These are phyloP conservation scores for Caranx ignobilis DNA, from an alignment of 2,113 vertebrate genomes.

Conservation along the genomic window DNA sequence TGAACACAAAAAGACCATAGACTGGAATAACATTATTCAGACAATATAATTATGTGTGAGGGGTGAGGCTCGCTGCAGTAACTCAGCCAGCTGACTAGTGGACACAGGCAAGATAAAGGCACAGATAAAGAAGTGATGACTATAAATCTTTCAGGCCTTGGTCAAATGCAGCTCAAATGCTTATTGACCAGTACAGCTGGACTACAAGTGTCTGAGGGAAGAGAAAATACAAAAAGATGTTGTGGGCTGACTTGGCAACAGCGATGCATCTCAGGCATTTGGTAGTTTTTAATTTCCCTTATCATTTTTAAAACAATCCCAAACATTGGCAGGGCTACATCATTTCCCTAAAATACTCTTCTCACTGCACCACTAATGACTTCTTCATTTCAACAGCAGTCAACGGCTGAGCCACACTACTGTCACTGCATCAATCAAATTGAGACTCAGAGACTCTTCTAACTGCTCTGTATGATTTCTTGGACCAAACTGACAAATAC, in stretches of 20 bases:
- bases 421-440: no score
- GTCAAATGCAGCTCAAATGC: constrained; percentile 16
- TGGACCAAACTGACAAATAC: no score
- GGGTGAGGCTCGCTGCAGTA: no score
- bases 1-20: no score
- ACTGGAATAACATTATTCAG: no score
- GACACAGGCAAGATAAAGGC: no score
- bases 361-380: not conserved
- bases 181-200: constrained; percentile 15
- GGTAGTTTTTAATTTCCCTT: not conserved
- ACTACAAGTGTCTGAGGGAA: constrained; percentile 1
- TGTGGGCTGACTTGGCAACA: not conserved
- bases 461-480: no score
- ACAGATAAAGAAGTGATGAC: no score
- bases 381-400: not conserved
- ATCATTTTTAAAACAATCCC: not conserved
- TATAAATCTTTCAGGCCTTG: no score
- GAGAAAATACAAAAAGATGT: not conserved
- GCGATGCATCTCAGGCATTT: not conserved
- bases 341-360: not conserved
- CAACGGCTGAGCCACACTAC: not conserved
- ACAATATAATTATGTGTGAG: no score
- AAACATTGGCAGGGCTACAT: not conserved
- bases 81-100: no score
- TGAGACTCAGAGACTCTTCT: not conserved